phyloP scores from a whole-genome alignment of 2,797 vertebrate genomes.

The Cichlasoma orientale region DNA sequence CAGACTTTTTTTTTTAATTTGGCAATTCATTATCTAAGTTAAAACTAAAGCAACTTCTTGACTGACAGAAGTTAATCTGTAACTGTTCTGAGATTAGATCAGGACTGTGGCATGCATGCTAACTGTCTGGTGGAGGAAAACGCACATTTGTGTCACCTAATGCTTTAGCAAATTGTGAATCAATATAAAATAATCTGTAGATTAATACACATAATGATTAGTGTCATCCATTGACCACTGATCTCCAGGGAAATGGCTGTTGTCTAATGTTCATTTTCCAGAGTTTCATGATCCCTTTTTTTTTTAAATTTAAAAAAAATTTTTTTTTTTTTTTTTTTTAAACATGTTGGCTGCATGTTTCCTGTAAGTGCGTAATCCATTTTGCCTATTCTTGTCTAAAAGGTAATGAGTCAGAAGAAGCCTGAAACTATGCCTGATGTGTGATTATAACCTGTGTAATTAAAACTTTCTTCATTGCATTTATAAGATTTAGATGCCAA shows the following conservation, averaged over 20 bases:
- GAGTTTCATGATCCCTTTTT: background rate
- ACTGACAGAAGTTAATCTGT: background rate
- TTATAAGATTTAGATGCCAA: constrained; percentile 1
- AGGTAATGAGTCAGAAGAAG: background rate
- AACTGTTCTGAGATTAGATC: background rate
- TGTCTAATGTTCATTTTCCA: background rate
- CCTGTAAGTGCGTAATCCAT: background rate
- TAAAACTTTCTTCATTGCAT: background rate
- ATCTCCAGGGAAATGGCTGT: background rate
- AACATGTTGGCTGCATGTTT: background rate
- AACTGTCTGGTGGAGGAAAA: background rate
- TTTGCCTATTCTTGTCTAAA: background rate
- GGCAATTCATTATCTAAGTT: background rate
- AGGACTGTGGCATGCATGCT: background rate
- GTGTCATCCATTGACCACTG: background rate
- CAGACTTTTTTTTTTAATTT: too few relatives aligned
- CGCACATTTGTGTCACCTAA: background rate
- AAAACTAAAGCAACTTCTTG: background rate
- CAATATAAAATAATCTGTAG: background rate
- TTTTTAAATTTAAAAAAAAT: too few relatives aligned
- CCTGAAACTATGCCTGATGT: background rate
- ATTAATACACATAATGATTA: background rate
- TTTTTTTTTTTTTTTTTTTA: background rate
- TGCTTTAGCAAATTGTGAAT: background rate
- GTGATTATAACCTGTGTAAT: background rate